Evolutionary conservation across 2,113 vertebrate species (phyloP).

Genomic region (Actenoides lindsayi): DNA sequence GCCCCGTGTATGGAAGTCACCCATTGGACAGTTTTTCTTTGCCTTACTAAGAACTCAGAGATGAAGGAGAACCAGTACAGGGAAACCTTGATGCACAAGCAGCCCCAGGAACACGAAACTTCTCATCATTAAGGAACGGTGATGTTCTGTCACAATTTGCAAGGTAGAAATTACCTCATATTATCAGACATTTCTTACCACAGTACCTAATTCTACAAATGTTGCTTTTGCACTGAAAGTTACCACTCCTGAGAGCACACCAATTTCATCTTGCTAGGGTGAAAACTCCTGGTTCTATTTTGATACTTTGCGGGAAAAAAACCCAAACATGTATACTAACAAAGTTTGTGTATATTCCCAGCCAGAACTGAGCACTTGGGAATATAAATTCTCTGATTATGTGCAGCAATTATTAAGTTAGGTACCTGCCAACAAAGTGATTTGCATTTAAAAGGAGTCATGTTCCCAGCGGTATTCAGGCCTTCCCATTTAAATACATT

Average conservation of each 20-base stretch:
- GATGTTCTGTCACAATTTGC: accelerated
- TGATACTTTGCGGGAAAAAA: neutral
- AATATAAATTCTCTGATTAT: neutral
- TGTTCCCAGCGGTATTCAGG: neutral
- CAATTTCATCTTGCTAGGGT: neutral
- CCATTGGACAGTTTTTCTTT: neutral
- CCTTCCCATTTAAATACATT: neutral
- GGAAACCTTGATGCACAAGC: neutral
- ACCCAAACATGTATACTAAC: neutral
- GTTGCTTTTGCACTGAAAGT: neutral
- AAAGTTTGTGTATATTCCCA: neutral
- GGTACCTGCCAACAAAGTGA: neutral
- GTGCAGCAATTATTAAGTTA: neutral
- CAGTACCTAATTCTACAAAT: neutral
- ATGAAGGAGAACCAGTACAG: neutral
- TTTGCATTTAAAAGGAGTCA: constrained; percentile 14
- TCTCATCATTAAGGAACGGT: neutral
- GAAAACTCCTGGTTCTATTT: neutral
- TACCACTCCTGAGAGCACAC: neutral
- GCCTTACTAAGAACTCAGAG: neutral
- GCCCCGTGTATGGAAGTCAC: neutral
- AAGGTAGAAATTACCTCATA: neutral
- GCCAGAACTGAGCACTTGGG: neutral
- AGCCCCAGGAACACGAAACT: accelerated
- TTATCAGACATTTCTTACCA: accelerated